Percentiles rank a stretch among this genome's conserved stretches.
These are phyloP conservation scores for Pagrus major DNA, from an alignment of 2,113 vertebrate genomes.

Conservation along the genomic window DNA sequence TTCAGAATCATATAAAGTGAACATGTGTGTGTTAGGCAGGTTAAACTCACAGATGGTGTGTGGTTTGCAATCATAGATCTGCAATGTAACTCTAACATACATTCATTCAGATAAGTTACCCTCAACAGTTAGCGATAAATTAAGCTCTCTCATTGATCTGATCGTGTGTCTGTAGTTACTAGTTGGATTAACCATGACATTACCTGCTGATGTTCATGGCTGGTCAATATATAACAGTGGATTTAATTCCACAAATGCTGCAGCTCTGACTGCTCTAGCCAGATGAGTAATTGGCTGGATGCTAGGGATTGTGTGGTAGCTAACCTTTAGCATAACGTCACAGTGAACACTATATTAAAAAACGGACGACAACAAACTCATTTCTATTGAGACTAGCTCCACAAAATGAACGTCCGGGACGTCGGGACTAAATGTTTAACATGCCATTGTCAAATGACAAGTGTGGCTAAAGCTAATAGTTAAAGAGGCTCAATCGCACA, in stretches of 20 bases:
- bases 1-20: background rate
- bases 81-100: background rate
- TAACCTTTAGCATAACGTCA: slow-evolving; percentile 62
- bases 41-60: background rate
- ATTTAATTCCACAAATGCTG: slow-evolving; percentile 37
- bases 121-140: no score
- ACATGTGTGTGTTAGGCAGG: background rate
- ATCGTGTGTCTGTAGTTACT: background rate
- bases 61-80: background rate
- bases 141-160: background rate
- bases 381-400: background rate
- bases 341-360: background rate
- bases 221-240: slow-evolving; percentile 17
- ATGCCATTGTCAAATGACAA: background rate
- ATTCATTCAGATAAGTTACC: background rate
- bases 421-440: background rate
- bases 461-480: background rate
- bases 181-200: slow-evolving; percentile 21
- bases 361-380: background rate
- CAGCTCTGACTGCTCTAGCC: slow-evolving; percentile 31
- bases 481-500: slow-evolving; percentile 30
- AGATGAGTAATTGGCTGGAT: slow-evolving; percentile 79
- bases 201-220: background rate
- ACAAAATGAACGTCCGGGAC: background rate
- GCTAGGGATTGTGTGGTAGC: slow-evolving; percentile 75